Base-by-base conservation (phyloP, 2,888 invertebrate genomes). In the Hydropsyche betteni region DNA sequence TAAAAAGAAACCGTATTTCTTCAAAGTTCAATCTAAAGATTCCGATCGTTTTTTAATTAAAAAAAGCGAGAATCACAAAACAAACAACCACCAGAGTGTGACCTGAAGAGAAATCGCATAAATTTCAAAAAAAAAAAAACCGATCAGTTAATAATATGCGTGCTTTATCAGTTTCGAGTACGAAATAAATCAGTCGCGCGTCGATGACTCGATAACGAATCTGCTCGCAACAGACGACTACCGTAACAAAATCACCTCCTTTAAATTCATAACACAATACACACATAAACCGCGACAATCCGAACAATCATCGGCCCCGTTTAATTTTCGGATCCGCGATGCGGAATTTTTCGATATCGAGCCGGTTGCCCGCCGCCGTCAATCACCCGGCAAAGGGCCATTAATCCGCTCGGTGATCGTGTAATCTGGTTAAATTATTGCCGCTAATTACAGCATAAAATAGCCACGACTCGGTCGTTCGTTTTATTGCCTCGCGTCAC, bases 361-460 rank as follows among this genome's bases (percentile, higher is more conserved):
- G 64, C 12, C 64, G 64, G 64, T 55, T 8, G 33, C 64, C 36
- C 36, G 24, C 12, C 34, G 70, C 70, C 69, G 69, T 75, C 75
- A 69, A 75, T 75, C 75, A 70, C 69, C 69, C 51, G 44, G 69
- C 69, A 70, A 70, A 75, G 16, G 38, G 64, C 51, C 75, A 75
- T 75, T 61, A 75, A 75, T 75, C 70, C 70, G 58, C 50, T 55
- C 55, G 55, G 75, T 70, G 69, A 69, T 75, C 75, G 70, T 64
- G 75, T 75, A 75, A 75, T 70, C 75, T 75, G 75, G 69, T 75
- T 75, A 75, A 75, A 64, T 75, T 75, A 75, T 75, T 75, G 75
- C 75, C 75, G 58, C 70, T 75, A 75, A 75, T 75, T 75, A 75
- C 75, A 75, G 75, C 69, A 61, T 69, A 75, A 69, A 75, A 70